A percentile compares a stretch with the other conserved stretches of the same genome.
Evolutionary conservation across 2,113 vertebrate genomes (phyloP).

Genomic region (Nematolebias whitei): DNA sequence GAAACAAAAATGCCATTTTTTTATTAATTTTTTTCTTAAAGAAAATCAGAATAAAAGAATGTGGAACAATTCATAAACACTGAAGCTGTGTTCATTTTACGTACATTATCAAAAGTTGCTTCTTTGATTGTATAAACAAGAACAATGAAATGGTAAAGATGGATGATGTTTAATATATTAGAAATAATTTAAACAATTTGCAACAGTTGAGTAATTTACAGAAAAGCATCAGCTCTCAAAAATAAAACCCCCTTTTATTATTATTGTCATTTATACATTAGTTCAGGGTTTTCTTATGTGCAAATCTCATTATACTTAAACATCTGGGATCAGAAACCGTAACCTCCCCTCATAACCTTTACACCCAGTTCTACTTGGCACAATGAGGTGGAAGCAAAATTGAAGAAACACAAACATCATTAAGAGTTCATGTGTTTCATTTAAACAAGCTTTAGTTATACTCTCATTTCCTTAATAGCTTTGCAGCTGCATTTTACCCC

Average conservation of each 20-base stretch:
- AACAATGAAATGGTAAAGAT: not conserved
- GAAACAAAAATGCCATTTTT: constrained; percentile 72
- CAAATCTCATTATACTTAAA: constrained; percentile 7
- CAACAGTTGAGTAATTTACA: constrained; percentile 4
- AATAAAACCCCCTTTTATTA: not conserved
- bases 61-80: constrained; percentile 22
- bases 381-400: constrained; percentile 59
- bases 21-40: constrained; percentile 80
- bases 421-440: constrained; percentile 68
- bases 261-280: constrained; percentile 8
- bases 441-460: constrained; percentile 65
- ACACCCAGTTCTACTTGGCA: constrained; percentile 56
- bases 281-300: not conserved
- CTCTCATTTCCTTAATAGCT: constrained; percentile 71
- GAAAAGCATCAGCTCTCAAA: not conserved
- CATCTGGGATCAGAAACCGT: constrained; percentile 48
- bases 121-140: constrained; percentile 30
- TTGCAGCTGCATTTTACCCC: constrained; percentile 54
- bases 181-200: not conserved
- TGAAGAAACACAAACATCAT: constrained; percentile 74
- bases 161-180: not conserved
- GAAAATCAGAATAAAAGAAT: constrained; percentile 61
- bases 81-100: constrained; percentile 65
- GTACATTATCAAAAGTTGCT: constrained; percentile 39
- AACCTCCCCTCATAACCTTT: constrained; percentile 47